Conservation (phyloP, 2,888 invertebrate species). For the Prenolepis imparis region DNA sequence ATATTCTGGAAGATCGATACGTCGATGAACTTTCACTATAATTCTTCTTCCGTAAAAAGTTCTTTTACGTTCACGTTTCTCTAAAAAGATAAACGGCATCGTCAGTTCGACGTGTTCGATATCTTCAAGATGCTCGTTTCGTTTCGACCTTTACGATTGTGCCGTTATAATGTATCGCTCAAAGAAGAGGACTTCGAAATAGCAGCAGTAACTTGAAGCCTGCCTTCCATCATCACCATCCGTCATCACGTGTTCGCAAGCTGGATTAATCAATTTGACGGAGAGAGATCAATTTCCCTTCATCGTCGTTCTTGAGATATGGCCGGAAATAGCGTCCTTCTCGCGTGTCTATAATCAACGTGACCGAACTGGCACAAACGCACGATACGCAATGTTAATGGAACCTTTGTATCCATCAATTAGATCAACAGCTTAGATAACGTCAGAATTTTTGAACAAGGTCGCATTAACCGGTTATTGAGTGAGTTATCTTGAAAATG, state of each 20-base stretch:
- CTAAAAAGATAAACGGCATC: neutral
- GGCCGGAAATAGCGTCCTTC: conserved; percentile 10
- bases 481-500: neutral
- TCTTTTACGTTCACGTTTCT: neutral
- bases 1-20: neutral
- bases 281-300: conserved; percentile 21
- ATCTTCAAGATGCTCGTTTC: neutral
- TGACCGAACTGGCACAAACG: neutral
- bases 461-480: neutral
- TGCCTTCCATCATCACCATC: conserved; percentile 34
- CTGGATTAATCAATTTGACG: conserved; percentile 22
- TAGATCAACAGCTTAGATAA: neutral
- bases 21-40: neutral
- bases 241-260: conserved; percentile 8
- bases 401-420: neutral
- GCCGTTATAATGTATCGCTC: conserved; percentile 39
- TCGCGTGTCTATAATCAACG: neutral
- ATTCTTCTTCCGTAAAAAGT: neutral
- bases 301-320: neutral
- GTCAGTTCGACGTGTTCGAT: neutral
- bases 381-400: neutral
- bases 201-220: conserved; percentile 11
- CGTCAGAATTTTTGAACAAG: neutral
- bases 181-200: conserved; percentile 9
- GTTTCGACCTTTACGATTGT: conserved; percentile 20